Evolutionary conservation across 1,140 invertebrate species (phyloP).

Genomic region (Oryctes rhinoceros): DNA sequence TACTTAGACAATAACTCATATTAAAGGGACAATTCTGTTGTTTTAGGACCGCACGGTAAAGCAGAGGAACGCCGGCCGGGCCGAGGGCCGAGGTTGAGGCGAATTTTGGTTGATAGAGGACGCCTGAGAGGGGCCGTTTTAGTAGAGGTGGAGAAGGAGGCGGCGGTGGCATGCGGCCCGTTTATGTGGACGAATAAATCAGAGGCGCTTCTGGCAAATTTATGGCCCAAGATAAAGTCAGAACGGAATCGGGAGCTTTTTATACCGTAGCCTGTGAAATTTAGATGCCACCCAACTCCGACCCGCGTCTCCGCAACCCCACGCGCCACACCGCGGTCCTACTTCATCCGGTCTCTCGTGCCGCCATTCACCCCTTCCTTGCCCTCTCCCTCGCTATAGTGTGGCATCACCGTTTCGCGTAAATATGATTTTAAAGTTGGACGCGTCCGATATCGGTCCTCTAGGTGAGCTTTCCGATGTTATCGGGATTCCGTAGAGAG

Average conservation of each 20-base stretch:
- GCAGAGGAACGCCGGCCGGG: slow-evolving; percentile 27
- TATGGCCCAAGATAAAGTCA: slow-evolving; percentile 62
- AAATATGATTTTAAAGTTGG: slow-evolving; percentile 60
- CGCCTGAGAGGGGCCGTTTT: neutral
- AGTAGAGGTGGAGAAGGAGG: neutral
- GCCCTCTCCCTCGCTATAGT: neutral
- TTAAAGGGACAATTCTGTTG: slow-evolving; percentile 46
- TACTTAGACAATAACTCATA: slow-evolving; percentile 38
- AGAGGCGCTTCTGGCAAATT: slow-evolving; percentile 62
- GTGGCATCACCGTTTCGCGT: slow-evolving; percentile 45
- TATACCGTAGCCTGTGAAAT: slow-evolving; percentile 61
- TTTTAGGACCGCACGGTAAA: slow-evolving; percentile 44
- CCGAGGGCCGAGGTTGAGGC: slow-evolving; percentile 32
- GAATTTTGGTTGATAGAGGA: slow-evolving; percentile 26
- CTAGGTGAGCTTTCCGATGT: slow-evolving; percentile 49
- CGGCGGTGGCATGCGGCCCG: slow-evolving; percentile 42
- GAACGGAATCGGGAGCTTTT: slow-evolving; percentile 60
- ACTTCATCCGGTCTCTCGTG: slow-evolving; percentile 20
- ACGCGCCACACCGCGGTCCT: slow-evolving; percentile 38
- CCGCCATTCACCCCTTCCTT: neutral
- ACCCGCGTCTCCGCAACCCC: slow-evolving; percentile 42
- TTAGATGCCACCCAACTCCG: slow-evolving; percentile 58
- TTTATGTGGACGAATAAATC: slow-evolving; percentile 62
- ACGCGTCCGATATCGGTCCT: slow-evolving; percentile 57
- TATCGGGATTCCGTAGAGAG: neutral